Evolutionary conservation across 92 coral and sea anemone genomes (phyloP), one percentile per base, ranked within the genome.

Genomic region (Virgularia gustaviana): DNA sequence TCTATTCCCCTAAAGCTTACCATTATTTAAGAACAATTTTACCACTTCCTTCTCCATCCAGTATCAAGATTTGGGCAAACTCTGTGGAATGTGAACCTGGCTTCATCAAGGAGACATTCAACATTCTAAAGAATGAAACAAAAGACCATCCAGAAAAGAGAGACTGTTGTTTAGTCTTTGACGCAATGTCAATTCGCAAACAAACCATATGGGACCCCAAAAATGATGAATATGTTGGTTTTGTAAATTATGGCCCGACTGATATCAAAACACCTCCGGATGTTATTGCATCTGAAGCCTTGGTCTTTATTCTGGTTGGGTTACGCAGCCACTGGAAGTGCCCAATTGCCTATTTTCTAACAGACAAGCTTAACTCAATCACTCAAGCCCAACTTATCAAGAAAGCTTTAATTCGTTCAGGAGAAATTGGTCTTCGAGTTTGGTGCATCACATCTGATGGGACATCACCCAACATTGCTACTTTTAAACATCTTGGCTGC

Each of bases 391-490:
- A 13, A 13, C 49, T 61, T 16, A 13, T 61, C 12, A 35, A 19
- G 24, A 61, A 27, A n/a, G 68, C 49, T 32, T 27, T 61, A 15
- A 36, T 36, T 0, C 34, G 19, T 44, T 27, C 68, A 31, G 18
- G 25, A 12, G 36, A 13, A 6, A 7, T 16, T 34, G 68, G n/a
- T 36, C 24, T 61, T 13, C 34, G 37, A 22, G 68, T 61, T 9
- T 61, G 68, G 68, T 61, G 49, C 37, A 30, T 61, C 5, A 61
- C 68, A 35, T 58, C 32, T 28, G 65, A 58, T 58, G 65, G 65
- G 38, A 58, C 65, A 8, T 58, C 65, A 10, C 15, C 65, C 41
- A 58, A 58, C 36, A 4, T 58, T 18, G 32, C 32, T 30, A 58
- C 65, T 3, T 30, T 47, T 27, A 47, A 47, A 27, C 55, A 16